Evolutionary conservation across 1,140 invertebrate genomes (phyloP).

Genomic region (Anthonomus grandis): DNA sequence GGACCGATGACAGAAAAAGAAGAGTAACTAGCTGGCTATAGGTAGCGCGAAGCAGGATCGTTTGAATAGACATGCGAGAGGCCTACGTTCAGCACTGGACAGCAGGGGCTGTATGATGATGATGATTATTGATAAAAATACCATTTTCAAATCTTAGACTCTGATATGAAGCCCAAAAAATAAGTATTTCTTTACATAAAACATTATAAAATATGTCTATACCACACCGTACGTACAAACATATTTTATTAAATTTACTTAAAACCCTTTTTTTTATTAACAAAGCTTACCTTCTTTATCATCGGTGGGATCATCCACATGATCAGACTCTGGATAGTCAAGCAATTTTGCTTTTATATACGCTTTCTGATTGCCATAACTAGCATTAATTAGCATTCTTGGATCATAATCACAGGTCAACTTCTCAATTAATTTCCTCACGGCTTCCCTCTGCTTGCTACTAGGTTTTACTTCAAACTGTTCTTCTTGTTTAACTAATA

Average conservation of each 20-base stretch:
- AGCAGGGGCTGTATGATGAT: not conserved
- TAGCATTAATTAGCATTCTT: slow-evolving; percentile 28
- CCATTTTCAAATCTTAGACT: too few species aligned
- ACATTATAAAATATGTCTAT: too few species aligned
- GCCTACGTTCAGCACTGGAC: slow-evolving; percentile 8
- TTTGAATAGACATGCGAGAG: not conserved
- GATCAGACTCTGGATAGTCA: slow-evolving; percentile 16
- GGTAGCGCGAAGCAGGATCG: not conserved
- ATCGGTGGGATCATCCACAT: slow-evolving; percentile 3
- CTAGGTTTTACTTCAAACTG: not conserved
- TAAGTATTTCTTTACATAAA: too few species aligned
- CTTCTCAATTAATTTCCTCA: slow-evolving; percentile 24
- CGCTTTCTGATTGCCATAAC: slow-evolving; percentile 23
- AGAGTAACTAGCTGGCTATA: not conserved
- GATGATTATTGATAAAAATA: too few species aligned
- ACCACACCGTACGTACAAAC: too few species aligned
- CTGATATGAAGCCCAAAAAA: too few species aligned
- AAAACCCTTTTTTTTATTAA: too few species aligned
- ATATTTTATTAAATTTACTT: too few species aligned
- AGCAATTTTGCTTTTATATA: slow-evolving; percentile 32
- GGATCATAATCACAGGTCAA: slow-evolving; percentile 34
- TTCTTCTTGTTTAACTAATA: not conserved
- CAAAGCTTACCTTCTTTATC: too few species aligned
- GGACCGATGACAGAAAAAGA: slow-evolving; percentile 1
- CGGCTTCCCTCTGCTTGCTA: slow-evolving; percentile 16